These are phyloP conservation scores for Drosophila arizonae DNA, from an alignment of 1,140 invertebrate species.

Conservation along the genomic window DNA sequence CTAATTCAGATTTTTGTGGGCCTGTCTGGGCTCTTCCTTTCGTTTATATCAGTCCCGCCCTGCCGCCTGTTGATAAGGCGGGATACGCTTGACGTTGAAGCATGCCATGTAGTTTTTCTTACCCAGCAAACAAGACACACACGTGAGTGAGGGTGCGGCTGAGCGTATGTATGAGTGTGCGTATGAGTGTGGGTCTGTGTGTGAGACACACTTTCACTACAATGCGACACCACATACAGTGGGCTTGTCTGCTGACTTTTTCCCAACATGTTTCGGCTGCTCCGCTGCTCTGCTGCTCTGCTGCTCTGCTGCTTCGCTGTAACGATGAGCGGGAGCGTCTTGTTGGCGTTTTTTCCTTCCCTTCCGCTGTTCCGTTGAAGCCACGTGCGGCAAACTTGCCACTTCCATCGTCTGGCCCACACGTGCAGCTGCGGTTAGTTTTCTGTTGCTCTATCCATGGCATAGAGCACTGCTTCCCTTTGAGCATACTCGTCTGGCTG, in stretches of 20 bases:
- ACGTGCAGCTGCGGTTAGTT: slow-evolving; percentile 66
- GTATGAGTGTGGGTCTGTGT: background rate
- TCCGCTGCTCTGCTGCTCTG: slow-evolving; percentile 8
- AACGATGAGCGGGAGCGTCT: slow-evolving; percentile 35
- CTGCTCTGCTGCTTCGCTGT: slow-evolving; percentile 25
- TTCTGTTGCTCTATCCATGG: slow-evolving; percentile 33
- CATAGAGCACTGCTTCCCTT: slow-evolving; percentile 15
- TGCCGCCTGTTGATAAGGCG: slow-evolving; percentile 59
- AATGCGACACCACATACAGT: slow-evolving; percentile 31
- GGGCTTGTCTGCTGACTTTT: slow-evolving; percentile 43
- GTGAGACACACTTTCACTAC: slow-evolving; percentile 54
- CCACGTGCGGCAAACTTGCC: slow-evolving; percentile 60
- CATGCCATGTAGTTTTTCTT: slow-evolving; percentile 65
- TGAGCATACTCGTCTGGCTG: slow-evolving; percentile 25
- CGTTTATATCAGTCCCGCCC: slow-evolving; percentile 34
- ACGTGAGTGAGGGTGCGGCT: background rate
- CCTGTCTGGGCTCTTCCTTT: slow-evolving; percentile 37
- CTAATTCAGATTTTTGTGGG: slow-evolving; percentile 46
- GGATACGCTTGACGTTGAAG: slow-evolving; percentile 49
- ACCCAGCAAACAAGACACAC: slow-evolving; percentile 39
- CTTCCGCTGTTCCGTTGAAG: slow-evolving; percentile 38
- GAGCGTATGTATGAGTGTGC: background rate
- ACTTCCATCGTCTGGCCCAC: slow-evolving; percentile 29
- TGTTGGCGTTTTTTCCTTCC: slow-evolving; percentile 42
- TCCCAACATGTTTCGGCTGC: slow-evolving; percentile 29